phyloP scores from a whole-genome alignment of 64 coral and sea anemone genomes.

The Stylophora pistillata region DNA sequence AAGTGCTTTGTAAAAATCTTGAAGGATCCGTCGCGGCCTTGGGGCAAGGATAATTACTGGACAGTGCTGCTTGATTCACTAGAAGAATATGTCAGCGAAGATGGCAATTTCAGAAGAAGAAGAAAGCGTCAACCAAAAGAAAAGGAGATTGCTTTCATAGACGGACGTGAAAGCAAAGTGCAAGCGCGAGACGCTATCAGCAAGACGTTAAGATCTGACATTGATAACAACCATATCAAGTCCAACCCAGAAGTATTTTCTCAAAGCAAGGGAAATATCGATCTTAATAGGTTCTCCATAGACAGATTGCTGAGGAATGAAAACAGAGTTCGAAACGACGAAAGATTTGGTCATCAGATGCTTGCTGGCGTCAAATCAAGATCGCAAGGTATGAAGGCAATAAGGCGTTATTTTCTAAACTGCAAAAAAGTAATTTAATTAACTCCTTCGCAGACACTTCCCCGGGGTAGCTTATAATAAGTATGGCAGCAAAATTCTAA shows the following conservation, averaged over 20 bases:
- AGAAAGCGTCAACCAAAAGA: conserved; percentile 74
- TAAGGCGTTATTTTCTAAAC: background rate
- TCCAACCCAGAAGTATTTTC: background rate
- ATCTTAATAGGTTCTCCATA: conserved; percentile 40
- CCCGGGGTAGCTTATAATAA: background rate
- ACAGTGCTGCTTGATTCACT: conserved; percentile 78
- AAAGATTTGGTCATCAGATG: conserved; percentile 4
- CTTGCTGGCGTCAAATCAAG: background rate
- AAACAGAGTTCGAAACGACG: conserved; percentile 3
- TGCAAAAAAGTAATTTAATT: conserved; percentile 2
- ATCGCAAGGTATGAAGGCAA: conserved; percentile 24
- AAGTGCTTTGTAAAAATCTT: conserved; percentile 98
- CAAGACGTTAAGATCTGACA: background rate
- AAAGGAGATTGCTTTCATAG: conserved; percentile 26
- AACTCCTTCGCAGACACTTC: background rate
- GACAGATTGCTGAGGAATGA: conserved; percentile 21
- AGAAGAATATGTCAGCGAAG: conserved; percentile 81
- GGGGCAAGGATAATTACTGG: conserved; percentile 99
- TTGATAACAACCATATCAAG: background rate
- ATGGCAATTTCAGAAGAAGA: conserved; percentile 87
- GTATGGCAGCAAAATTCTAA: no score
- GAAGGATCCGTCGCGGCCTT: conserved; percentile 89
- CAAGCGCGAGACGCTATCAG: background rate
- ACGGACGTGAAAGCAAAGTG: background rate
- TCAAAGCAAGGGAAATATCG: conserved; percentile 35